Evolutionary conservation across 2,888 invertebrate genomes (phyloP).

Genomic region (Phyllotreta cruciferae): DNA sequence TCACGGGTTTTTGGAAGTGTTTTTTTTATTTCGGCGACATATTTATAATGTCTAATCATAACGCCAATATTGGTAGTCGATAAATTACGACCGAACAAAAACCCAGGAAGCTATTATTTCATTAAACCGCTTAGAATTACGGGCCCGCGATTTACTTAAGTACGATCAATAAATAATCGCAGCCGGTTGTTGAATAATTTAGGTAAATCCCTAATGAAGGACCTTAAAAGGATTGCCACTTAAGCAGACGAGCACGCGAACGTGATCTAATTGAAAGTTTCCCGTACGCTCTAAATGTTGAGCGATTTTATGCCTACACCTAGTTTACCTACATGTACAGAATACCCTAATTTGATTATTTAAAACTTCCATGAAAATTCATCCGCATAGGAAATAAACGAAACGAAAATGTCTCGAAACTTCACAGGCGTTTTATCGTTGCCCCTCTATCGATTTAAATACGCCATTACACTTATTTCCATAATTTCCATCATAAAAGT

Average conservation of each 20-base stretch:
- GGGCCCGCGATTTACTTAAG: conserved; percentile 11
- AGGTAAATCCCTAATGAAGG: conserved; percentile 25
- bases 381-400: too few species aligned
- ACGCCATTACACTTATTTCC: conserved; percentile 1
- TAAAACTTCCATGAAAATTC: too few species aligned
- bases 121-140: conserved; percentile 10
- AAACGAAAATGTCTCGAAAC: not conserved
- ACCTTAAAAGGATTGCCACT: conserved; percentile 24
- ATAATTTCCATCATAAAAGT: conserved; percentile 12
- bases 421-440: conserved; percentile 2
- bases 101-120: conserved; percentile 3
- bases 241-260: conserved; percentile 17
- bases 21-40: too few species aligned
- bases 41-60: too few species aligned
- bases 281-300: not conserved
- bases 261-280: conserved; percentile 19
- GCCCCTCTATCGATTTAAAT: conserved; percentile 7
- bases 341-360: too few species aligned
- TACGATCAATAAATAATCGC: conserved; percentile 16
- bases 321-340: too few species aligned
- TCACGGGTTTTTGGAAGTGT: too few species aligned
- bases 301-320: too few species aligned
- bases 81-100: not conserved
- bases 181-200: conserved; percentile 23
- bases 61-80: not conserved